Base-by-base conservation (phyloP, 2,888 invertebrate genomes). In the Torymus texanus region DNA sequence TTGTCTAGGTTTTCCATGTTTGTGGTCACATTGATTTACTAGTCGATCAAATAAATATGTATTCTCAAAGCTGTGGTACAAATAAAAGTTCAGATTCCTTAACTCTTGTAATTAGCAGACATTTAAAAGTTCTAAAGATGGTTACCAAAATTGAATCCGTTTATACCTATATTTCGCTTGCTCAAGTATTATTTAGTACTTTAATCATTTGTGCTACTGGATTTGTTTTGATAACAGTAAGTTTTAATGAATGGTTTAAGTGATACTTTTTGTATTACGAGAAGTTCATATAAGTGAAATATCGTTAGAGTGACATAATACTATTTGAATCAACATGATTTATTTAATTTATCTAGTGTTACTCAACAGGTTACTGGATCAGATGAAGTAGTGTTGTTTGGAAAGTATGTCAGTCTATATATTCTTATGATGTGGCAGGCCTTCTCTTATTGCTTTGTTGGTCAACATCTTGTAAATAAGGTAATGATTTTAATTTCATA, bases 291-390 rank as follows among this genome's bases (percentile, higher is more conserved):
- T 29, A 29, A 29, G 2, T 29, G 3, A 29, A 3, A 29, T 29
- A 29, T 29, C 5, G 3, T 29, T 29, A 5, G 4, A 29, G 29
- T 29, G 29, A 29, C 5, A 2, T 24, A 24, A 24, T 2, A 3
- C 24, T 24, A 24, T 29, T 29, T 29, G 5, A 29, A 4, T 29
- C 3, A 5, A 29, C 5, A 5, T 4, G 29, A 29, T 29, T 29
- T 2, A 29, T 29, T 5, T 29, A 29, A 29, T 29, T 3, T 29
- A 5, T 29, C 29, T 72, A n/a, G 21, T 21, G 21, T 21, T n/a
- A 50, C 14, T 66, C 65, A 63, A n/a, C 74, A 84, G 83, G 79
- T 81, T 3, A 1, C 10, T 53, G 2, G 18, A 29, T 16, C 16
- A 55, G 41, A 63, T 8, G 50, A 76, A 16, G 12, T 56, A 13